Evolutionary conservation across 2,797 vertebrate species (phyloP).

Genomic region (Paratrypauchen microcephalus): DNA sequence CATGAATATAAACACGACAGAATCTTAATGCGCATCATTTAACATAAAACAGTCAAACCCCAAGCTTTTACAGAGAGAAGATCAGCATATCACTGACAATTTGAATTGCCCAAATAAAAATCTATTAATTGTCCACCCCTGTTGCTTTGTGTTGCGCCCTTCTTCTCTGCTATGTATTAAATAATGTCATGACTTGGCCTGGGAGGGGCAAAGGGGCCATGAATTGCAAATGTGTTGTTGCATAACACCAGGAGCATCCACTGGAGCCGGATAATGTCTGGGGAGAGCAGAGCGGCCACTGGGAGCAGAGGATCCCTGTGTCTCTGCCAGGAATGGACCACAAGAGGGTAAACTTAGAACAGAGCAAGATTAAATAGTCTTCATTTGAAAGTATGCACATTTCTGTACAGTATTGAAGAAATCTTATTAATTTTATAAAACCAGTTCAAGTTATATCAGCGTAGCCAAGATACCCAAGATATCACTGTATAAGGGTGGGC

Average conservation of each 20-base stretch:
- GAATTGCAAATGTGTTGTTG: conserved; percentile 72
- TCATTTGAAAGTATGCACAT: not conserved
- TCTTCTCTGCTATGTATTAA: not conserved
- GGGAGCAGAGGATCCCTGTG: conserved; percentile 56
- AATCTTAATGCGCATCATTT: too few species aligned
- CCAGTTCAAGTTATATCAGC: too few species aligned
- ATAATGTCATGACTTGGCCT: conserved; percentile 16
- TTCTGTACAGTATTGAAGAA: not conserved
- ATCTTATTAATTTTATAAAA: too few species aligned
- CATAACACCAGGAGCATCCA: conserved; percentile 59
- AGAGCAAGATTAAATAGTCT: not conserved
- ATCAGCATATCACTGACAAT: too few species aligned
- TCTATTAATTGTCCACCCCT: not conserved
- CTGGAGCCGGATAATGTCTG: conserved; percentile 67
- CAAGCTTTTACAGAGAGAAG: too few species aligned
- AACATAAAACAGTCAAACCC: not conserved
- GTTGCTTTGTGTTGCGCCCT: not conserved
- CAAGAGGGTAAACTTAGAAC: not conserved
- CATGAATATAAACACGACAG: too few species aligned
- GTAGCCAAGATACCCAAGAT: too few species aligned
- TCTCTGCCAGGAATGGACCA: conserved; percentile 46
- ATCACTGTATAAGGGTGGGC: too few species aligned
- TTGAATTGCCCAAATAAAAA: not conserved
- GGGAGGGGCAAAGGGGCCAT: conserved; percentile 29
- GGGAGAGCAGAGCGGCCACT: conserved; percentile 37